Percentiles rank a stretch among this genome's conserved stretches.
These are phyloP conservation scores for Neomonachus schauinslandi DNA, from an alignment of 2,113 vertebrate genomes.

Conservation along the genomic window DNA sequence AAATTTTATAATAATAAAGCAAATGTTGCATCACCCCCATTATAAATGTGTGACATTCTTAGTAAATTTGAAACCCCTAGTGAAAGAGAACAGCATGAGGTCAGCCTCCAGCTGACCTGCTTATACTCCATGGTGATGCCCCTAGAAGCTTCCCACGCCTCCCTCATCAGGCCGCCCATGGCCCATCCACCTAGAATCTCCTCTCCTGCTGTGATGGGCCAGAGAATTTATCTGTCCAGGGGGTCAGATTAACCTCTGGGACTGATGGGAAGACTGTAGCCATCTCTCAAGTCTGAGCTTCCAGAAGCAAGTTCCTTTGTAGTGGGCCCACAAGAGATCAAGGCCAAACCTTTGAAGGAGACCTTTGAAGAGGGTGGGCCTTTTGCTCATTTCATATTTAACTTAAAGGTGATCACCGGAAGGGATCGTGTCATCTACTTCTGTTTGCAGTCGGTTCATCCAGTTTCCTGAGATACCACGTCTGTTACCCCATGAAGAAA, in stretches of 20 bases:
- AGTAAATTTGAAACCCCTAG: neutral
- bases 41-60: neutral
- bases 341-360: neutral
- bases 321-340: neutral
- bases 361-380: neutral
- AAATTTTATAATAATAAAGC: neutral
- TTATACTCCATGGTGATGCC: neutral
- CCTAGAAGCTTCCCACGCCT: neutral
- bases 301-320: neutral
- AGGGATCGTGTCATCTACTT: neutral
- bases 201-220: neutral
- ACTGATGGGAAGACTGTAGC: neutral
- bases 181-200: neutral
- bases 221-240: neutral
- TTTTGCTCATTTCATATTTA: neutral
- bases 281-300: slow-evolving; percentile 29
- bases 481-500: neutral
- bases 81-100: neutral
- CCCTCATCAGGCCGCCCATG: neutral
- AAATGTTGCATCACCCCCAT: neutral
- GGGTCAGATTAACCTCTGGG: neutral
- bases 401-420: neutral
- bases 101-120: neutral
- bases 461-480: neutral
- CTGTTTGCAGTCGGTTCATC: neutral